These are phyloP conservation scores for Macrotis lagotis DNA, from an alignment of 2,113 vertebrate species.

Conservation along the genomic window DNA sequence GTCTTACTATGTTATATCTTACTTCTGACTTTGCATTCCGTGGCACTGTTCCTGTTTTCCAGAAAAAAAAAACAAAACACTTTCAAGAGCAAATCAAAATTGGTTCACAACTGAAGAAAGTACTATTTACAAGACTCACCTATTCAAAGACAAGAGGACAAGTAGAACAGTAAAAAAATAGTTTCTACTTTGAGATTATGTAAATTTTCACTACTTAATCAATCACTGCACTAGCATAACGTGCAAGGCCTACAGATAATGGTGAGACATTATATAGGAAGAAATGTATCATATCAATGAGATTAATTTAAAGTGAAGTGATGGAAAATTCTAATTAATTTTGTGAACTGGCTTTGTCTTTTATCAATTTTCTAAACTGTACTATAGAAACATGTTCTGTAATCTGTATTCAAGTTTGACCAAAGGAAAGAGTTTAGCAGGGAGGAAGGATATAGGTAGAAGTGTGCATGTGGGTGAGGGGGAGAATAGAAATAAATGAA, in stretches of 20 bases:
- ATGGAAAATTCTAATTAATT: constrained; percentile 89
- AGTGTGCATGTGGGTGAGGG: not conserved
- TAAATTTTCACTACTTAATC: constrained; percentile 73
- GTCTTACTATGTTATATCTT: constrained; percentile 7
- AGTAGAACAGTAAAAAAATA: constrained; percentile 75
- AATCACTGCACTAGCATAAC: constrained; percentile 64
- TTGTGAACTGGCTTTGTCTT: constrained; percentile 85
- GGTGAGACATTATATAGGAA: constrained; percentile 78
- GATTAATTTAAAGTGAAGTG: constrained; percentile 86
- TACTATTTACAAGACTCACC: constrained; percentile 75
- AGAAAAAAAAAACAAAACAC: not conserved
- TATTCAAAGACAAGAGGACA: constrained; percentile 74
- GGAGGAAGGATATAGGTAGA: not conserved
- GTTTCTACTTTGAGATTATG: constrained; percentile 71
- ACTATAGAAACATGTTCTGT: constrained; percentile 74
- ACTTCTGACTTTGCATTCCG: constrained; percentile 51
- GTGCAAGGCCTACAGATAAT: constrained; percentile 74
- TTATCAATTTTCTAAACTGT: constrained; percentile 85
- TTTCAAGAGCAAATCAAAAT: constrained; percentile 71
- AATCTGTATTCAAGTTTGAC: constrained; percentile 77
- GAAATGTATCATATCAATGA: constrained; percentile 81
- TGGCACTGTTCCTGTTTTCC: constrained; percentile 12
- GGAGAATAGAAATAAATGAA: constrained; percentile 6
- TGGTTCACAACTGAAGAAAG: constrained; percentile 69
- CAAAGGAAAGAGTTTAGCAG: constrained; percentile 21